These are phyloP conservation scores for Clarias magur DNA, from an alignment of 2,113 vertebrate species.

Conservation along the genomic window DNA sequence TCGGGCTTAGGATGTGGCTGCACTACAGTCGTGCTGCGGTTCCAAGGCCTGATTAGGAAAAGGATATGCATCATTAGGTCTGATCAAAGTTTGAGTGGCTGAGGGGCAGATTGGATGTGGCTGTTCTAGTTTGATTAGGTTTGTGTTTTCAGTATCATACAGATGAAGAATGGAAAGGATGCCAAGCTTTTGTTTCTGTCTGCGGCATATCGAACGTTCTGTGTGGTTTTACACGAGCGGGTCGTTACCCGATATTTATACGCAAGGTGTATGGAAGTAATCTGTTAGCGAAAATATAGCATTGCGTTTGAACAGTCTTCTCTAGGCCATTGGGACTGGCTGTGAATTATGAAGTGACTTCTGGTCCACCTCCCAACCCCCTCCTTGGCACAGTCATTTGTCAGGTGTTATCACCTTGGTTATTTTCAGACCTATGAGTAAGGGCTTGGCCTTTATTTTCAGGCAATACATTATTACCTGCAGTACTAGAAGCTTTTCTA, in stretches of 20 bases:
- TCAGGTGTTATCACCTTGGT: constrained; percentile 44
- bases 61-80: constrained; percentile 9
- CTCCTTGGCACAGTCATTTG: constrained; percentile 35
- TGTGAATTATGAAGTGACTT: constrained; percentile 23
- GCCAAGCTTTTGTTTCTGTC: background rate
- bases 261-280: background rate
- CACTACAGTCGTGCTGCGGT: background rate
- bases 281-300: background rate
- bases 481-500: background rate
- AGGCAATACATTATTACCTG: constrained; percentile 17
- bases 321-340: constrained; percentile 4
- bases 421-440: constrained; percentile 18
- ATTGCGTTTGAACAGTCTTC: constrained; percentile 10
- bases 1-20: background rate
- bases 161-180: background rate
- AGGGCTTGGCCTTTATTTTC: constrained; percentile 27
- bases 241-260: background rate
- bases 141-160: background rate
- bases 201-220: background rate
- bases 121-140: constrained; percentile 20
- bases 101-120: background rate
- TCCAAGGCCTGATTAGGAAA: constrained; percentile 5
- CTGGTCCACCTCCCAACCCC: constrained; percentile 11
- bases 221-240: background rate
- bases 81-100: constrained; percentile 5